Conservation (phyloP, 2,888 invertebrate genomes). For the Himalopsyche kuldschensis region DNA sequence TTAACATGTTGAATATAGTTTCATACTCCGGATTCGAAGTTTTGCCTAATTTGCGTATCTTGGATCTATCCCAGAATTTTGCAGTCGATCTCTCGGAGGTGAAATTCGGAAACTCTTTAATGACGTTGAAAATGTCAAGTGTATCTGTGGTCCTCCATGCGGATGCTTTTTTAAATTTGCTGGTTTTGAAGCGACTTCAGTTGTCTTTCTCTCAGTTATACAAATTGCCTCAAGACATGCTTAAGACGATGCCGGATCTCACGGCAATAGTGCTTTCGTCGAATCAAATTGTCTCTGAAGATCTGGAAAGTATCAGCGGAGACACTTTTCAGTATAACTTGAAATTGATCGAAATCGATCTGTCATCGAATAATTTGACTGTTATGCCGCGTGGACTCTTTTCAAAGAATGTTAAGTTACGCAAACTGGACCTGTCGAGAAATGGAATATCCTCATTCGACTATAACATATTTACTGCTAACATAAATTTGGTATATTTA, state of each 20-base stretch:
- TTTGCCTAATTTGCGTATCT: background rate
- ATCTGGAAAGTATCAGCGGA: background rate
- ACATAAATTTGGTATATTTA: background rate
- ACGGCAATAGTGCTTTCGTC: background rate
- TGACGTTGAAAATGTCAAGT: background rate
- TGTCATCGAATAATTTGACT: background rate
- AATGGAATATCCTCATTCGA: background rate
- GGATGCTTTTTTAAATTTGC: background rate
- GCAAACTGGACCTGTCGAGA: background rate
- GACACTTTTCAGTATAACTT: background rate
- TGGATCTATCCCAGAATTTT: constrained; percentile 5
- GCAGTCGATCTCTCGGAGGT: background rate
- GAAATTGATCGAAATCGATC: background rate
- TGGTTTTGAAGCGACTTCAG: background rate
- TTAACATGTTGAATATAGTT: background rate
- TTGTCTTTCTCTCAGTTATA: background rate
- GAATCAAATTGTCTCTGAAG: background rate
- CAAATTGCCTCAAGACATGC: background rate
- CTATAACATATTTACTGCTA: background rate
- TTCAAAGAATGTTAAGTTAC: background rate
- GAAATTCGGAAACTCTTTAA: background rate
- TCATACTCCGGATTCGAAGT: background rate
- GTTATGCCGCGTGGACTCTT: background rate
- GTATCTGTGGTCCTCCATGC: background rate
- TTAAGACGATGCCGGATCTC: background rate